Evolutionary conservation across 2,113 vertebrate genomes (phyloP).

Genomic region (Climacteris rufus): DNA sequence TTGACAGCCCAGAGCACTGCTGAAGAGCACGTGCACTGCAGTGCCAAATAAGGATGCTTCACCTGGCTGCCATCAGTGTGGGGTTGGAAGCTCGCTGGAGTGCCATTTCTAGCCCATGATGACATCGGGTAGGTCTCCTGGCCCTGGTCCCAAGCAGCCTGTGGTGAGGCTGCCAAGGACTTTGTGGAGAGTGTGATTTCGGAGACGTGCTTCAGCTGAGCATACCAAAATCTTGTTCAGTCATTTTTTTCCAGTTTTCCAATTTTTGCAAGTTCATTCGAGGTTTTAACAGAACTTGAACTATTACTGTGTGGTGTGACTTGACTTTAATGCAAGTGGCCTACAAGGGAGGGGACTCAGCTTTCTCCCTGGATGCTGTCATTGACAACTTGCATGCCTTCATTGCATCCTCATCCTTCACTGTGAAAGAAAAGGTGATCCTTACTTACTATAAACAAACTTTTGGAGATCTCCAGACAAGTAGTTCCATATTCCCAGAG

Average conservation of each 20-base stretch:
- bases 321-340: not conserved
- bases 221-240: not conserved
- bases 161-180: not conserved
- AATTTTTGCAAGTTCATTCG: not conserved
- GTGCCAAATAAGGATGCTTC: not conserved
- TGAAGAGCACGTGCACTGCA: not conserved
- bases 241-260: not conserved
- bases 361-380: fast-evolving
- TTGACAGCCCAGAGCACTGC: not conserved
- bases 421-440: not conserved
- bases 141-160: not conserved
- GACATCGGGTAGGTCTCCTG: not conserved
- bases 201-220: not conserved
- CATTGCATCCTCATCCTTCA: not conserved
- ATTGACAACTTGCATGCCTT: not conserved
- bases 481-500: not conserved
- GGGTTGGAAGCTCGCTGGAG: not conserved
- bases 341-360: too few species aligned
- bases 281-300: not conserved
- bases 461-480: not conserved
- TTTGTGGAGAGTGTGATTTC: fast-evolving
- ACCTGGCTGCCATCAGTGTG: not conserved
- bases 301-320: not conserved
- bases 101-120: not conserved
- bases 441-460: not conserved